phyloP scores from a whole-genome alignment of 2,888 invertebrate genomes.

The Drosophila birchii region DNA sequence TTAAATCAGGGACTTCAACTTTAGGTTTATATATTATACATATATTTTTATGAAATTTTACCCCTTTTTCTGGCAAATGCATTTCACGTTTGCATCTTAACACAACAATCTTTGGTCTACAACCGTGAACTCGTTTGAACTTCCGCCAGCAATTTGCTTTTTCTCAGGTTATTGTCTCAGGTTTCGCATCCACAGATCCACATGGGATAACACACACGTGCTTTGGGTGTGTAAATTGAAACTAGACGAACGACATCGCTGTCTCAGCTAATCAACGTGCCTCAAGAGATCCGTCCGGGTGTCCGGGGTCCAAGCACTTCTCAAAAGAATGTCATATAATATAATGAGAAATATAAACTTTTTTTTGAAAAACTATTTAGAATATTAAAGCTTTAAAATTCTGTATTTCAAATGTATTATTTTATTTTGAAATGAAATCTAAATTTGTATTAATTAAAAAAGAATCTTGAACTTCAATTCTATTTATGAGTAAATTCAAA shows the following conservation, averaged over 20 bases:
- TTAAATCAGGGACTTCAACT: no score
- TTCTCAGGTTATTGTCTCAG: slow-evolving; percentile 66
- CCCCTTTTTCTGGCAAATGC: neutral
- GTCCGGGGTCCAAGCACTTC: no score
- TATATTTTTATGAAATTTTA: neutral
- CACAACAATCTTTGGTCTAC: slow-evolving; percentile 23
- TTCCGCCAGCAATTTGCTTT: slow-evolving; percentile 60
- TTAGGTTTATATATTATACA: no score
- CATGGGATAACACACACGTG: slow-evolving; percentile 68
- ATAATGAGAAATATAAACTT: no score
- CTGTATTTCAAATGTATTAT: neutral
- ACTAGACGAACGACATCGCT: slow-evolving; percentile 10
- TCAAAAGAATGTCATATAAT: no score
- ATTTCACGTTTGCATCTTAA: slow-evolving; percentile 2
- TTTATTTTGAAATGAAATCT: no score
- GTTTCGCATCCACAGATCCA: slow-evolving; percentile 54
- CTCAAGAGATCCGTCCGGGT: neutral
- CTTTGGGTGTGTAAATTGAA: slow-evolving; percentile 69
- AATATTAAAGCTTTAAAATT: no score
- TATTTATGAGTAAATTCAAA: neutral
- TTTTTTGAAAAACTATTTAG: no score
- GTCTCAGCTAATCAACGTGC: slow-evolving; percentile 52
- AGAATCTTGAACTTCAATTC: no score
- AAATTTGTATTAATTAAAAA: neutral
- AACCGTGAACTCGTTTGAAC: slow-evolving; percentile 74